A percentile compares a stretch with the other conserved stretches of the same genome.
Conservation (phyloP, 2,888 invertebrate genomes). For the Drosophila subsilvestris region DNA sequence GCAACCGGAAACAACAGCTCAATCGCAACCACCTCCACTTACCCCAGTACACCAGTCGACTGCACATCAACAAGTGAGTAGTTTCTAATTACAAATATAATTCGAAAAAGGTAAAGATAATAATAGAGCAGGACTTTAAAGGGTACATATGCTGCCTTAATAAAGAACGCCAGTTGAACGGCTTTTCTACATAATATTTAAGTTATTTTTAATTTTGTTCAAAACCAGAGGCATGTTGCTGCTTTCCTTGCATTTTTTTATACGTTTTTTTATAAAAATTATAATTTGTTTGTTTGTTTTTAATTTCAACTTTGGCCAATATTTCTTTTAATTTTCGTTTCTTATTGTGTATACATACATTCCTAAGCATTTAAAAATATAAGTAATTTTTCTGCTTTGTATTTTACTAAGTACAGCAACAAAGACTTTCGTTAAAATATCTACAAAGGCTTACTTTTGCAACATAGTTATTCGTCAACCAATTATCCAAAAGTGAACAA, state of each 20-base stretch:
- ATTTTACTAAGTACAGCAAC: constrained; percentile 30
- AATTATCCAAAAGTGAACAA: constrained; percentile 34
- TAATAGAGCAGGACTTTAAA: constrained; percentile 14
- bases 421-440: constrained; percentile 30
- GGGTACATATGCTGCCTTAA: constrained; percentile 19
- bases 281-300: constrained; percentile 32
- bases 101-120: constrained; percentile 18
- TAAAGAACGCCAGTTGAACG: constrained; percentile 28
- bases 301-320: constrained; percentile 4
- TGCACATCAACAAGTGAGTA: constrained; percentile 84
- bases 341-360: constrained; percentile 36
- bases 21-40: constrained; percentile 85
- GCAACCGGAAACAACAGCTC: constrained; percentile 86
- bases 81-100: constrained; percentile 74
- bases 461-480: constrained; percentile 62
- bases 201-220: constrained; percentile 36
- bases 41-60: constrained; percentile 85
- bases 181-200: constrained; percentile 28
- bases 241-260: constrained; percentile 42
- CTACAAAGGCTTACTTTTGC: constrained; percentile 68
- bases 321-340: constrained; percentile 15
- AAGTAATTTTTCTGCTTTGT: constrained; percentile 29
- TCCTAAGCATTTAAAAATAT: constrained; percentile 27
- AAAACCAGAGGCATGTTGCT: constrained; percentile 41
- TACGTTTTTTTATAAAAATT: constrained; percentile 33